Conservation (phyloP, 2,888 invertebrate genomes). For the Caenorhabditis parvicauda region DNA sequence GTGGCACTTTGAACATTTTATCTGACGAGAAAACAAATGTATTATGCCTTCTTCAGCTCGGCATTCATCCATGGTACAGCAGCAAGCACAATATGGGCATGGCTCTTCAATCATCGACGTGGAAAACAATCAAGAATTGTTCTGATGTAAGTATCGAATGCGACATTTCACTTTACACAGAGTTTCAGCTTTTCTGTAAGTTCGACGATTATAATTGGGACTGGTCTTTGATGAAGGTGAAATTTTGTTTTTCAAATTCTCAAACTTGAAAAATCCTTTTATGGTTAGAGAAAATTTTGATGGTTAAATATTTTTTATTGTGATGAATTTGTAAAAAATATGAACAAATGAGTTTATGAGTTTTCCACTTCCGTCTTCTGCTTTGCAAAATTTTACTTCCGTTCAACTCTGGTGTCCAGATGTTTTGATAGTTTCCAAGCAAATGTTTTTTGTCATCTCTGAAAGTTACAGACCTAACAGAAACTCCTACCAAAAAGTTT, state of each 20-base stretch:
- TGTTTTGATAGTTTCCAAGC: too few relatives aligned
- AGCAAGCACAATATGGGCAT: constrained; percentile 99
- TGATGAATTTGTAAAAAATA: constrained; percentile 54
- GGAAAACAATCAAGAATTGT: constrained; percentile 79
- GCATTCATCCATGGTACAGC: constrained; percentile 42
- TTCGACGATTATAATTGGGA: constrained; percentile 99
- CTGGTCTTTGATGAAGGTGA: constrained; percentile 75
- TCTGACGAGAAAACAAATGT: not conserved
- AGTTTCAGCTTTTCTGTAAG: constrained; percentile 76
- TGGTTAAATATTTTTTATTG: not conserved
- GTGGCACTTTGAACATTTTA: too few relatives aligned
- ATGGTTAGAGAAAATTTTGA: not conserved
- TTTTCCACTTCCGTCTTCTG: too few relatives aligned
- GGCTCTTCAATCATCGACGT: constrained; percentile 84
- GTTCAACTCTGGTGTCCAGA: too few relatives aligned
- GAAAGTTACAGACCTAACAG: too few relatives aligned
- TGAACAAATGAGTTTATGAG: too few relatives aligned
- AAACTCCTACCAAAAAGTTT: too few relatives aligned
- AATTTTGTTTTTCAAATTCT: not conserved
- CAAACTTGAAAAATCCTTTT: not conserved
- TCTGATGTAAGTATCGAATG: constrained; percentile 66
- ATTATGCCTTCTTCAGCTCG: constrained; percentile 8
- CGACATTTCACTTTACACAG: not conserved
- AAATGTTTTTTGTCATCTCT: too few relatives aligned
- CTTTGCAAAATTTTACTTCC: too few relatives aligned